Evolutionary conservation across 2,888 invertebrate genomes (phyloP).

Genomic region (Leptura quadrifasciata): DNA sequence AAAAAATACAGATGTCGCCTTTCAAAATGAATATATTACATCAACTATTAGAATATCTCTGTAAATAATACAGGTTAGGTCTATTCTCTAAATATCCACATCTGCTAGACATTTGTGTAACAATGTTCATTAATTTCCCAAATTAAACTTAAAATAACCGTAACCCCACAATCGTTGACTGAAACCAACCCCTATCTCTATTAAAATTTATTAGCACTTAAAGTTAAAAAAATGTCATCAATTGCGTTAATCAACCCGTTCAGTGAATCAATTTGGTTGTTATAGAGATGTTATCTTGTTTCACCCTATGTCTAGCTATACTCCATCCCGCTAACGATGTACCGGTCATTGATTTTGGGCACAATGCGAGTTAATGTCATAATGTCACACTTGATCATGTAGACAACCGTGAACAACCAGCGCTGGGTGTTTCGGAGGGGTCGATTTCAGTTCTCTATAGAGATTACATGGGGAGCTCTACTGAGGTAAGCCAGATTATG

Average conservation of each 20-base stretch:
- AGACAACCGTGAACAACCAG: constrained; percentile 61
- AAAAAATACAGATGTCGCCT: neutral
- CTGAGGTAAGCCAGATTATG: constrained; percentile 64
- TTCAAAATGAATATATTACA: constrained; percentile 18
- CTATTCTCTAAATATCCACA: constrained; percentile 48
- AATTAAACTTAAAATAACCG: constrained; percentile 62
- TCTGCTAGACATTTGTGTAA: constrained; percentile 57
- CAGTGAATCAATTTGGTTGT: constrained; percentile 65
- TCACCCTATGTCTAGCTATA: constrained; percentile 60
- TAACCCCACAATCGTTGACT: constrained; percentile 44
- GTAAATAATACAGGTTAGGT: constrained; percentile 29
- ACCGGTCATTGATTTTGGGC: constrained; percentile 68
- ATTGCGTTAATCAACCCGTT: constrained; percentile 69
- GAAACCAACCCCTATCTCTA: constrained; percentile 56
- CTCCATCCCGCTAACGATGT: constrained; percentile 56
- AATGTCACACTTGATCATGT: constrained; percentile 72
- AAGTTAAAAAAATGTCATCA: constrained; percentile 65
- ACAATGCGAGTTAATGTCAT: constrained; percentile 71
- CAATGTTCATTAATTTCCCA: constrained; percentile 64
- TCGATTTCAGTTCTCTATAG: constrained; percentile 48
- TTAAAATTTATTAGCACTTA: constrained; percentile 69
- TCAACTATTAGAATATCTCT: neutral
- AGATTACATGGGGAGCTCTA: constrained; percentile 53
- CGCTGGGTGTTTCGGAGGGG: constrained; percentile 45
- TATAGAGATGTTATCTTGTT: constrained; percentile 68